Evolutionary conservation across 2,888 invertebrate genomes (phyloP).

Genomic region (Cephus runcator): DNA sequence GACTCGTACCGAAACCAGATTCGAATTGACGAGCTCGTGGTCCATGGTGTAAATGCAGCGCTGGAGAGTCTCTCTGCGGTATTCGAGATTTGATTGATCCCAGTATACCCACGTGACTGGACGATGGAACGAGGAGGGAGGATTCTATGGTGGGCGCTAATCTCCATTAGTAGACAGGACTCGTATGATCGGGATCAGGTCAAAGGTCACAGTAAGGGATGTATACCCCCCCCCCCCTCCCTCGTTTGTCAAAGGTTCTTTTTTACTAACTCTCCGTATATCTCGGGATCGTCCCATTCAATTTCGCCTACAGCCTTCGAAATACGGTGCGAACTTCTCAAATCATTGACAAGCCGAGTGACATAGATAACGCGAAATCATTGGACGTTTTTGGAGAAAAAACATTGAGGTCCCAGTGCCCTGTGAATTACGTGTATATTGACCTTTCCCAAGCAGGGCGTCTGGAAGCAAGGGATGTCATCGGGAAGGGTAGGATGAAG

Average conservation of each 20-base stretch:
- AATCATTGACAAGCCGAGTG: too few relatives aligned
- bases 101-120: constrained; percentile 21
- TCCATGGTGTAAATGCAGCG: constrained; percentile 48
- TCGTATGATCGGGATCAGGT: constrained; percentile 2
- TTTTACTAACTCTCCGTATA: background rate
- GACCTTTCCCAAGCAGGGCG: too few relatives aligned
- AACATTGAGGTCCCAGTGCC: too few relatives aligned
- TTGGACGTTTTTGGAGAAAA: too few relatives aligned
- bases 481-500: too few relatives aligned
- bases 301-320: background rate
- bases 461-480: background rate
- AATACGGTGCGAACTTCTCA: too few relatives aligned
- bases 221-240: too few relatives aligned
- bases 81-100: constrained; percentile 52
- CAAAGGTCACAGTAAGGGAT: background rate
- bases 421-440: too few relatives aligned
- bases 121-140: constrained; percentile 18
- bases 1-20: constrained; percentile 24
- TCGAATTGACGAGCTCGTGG: constrained; percentile 48
- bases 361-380: too few relatives aligned
- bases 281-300: background rate
- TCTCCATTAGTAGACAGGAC: constrained; percentile 42
- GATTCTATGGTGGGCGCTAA: constrained; percentile 42
- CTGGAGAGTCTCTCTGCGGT: constrained; percentile 42
- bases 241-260: background rate